These are phyloP conservation scores for Limnephilus auricula DNA, from an alignment of 2,888 invertebrate genomes.

Conservation along the genomic window DNA sequence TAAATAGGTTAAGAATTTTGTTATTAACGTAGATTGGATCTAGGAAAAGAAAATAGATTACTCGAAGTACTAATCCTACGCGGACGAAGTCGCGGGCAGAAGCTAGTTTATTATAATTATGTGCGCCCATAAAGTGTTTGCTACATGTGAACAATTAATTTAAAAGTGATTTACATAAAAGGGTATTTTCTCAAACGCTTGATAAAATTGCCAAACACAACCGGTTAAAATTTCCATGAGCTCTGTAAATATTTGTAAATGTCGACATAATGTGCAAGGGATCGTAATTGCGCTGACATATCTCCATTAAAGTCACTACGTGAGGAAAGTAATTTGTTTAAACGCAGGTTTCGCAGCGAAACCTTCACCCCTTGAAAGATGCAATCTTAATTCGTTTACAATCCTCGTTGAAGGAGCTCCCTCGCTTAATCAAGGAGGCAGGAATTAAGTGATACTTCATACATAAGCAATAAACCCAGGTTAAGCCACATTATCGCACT, in stretches of 20 bases:
- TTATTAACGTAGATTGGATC: too few relatives aligned
- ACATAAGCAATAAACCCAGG: background rate
- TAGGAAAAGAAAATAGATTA: too few relatives aligned
- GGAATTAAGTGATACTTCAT: background rate
- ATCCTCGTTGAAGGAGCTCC: background rate
- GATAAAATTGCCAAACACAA: background rate
- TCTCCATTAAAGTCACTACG: constrained; percentile 17
- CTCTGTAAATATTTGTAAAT: constrained; percentile 5
- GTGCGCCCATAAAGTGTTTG: too few relatives aligned
- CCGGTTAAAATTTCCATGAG: background rate
- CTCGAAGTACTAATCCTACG: too few relatives aligned
- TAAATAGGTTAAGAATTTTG: too few relatives aligned
- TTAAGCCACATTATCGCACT: background rate
- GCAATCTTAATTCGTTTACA: constrained; percentile 31
- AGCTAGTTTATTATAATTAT: too few relatives aligned
- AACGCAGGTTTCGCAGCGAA: constrained; percentile 2
- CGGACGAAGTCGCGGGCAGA: too few relatives aligned
- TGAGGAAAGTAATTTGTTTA: constrained; percentile 37
- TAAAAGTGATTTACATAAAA: background rate
- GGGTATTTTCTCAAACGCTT: background rate
- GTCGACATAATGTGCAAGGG: background rate
- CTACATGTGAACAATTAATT: too few relatives aligned
- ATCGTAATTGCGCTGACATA: constrained; percentile 22
- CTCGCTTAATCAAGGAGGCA: background rate
- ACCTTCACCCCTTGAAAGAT: constrained; percentile 19